phyloP scores from a whole-genome alignment of 2,888 invertebrate genomes.

The Blastobasis adustella region DNA sequence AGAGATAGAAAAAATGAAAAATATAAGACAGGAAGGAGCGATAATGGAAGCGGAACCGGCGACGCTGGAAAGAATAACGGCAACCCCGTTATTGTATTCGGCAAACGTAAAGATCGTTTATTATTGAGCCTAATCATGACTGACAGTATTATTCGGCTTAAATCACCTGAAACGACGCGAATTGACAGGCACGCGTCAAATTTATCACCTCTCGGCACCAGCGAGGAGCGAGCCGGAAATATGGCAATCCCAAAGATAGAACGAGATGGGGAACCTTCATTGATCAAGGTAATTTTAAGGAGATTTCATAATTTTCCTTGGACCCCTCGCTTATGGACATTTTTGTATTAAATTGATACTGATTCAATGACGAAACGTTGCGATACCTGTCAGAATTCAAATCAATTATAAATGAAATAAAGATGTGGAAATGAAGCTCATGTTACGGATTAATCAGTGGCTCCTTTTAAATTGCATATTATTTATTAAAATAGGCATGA shows the following conservation, averaged over 20 bases:
- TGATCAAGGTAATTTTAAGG: constrained; percentile 1
- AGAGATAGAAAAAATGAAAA: neutral
- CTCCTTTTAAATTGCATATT: too few species aligned
- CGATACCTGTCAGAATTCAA: too few species aligned
- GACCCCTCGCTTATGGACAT: too few species aligned
- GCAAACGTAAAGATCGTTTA: constrained; percentile 14
- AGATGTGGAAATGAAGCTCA: too few species aligned
- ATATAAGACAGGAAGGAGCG: neutral
- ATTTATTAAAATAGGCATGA: too few species aligned
- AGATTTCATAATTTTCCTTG: too few species aligned
- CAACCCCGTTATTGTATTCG: neutral
- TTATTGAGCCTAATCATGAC: constrained; percentile 24
- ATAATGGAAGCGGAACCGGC: too few species aligned
- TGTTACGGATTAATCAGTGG: too few species aligned
- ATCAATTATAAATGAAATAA: too few species aligned
- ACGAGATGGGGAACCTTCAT: constrained; percentile 9
- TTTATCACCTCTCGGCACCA: constrained; percentile 25
- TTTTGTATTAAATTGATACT: too few species aligned
- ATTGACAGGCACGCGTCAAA: constrained; percentile 33
- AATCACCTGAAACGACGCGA: constrained; percentile 26
- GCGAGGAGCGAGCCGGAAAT: constrained; percentile 1
- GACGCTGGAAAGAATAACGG: too few species aligned
- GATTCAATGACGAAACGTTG: too few species aligned
- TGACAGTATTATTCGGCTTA: constrained; percentile 31
- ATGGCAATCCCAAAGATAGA: constrained; percentile 15